Base-by-base conservation (phyloP, 2,113 vertebrate species). In the Rhinolophus sinicus region DNA sequence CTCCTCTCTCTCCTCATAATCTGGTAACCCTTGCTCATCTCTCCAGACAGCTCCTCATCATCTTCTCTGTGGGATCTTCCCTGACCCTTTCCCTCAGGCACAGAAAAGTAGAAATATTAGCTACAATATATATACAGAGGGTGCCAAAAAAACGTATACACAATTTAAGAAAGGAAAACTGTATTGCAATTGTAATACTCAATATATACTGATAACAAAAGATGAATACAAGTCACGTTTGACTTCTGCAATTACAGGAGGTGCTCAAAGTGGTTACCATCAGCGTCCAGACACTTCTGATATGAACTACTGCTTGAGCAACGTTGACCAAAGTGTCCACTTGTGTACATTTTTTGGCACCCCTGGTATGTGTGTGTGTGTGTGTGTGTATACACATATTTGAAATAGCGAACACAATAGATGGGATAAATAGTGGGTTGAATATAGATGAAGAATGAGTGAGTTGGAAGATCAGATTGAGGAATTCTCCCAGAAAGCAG, bases 61-160 rank as follows among this genome's bases (percentile, higher is more conserved):
- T 26, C 33, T 88, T 75, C 58, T 95, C 69, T 33, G 26, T 72
- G 47, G 38, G 65, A 16, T 56, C 54, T 78, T 85, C 54, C 28
- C 18, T 73, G 35, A 93, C 26, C 77, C 38, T 15, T 60, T 88
- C 26, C 24, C 28, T 85, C 18, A n/a, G 65, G 65, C 80, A 78
- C 50, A 85, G 56, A 85, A 96, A 90, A 85, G 65, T 90, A 12
- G 47, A 62, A 82, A 28, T 88, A 77, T 54, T 89, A 70, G 73
- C 56, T 84, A 54, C 58, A 38, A 64, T 22, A 64, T 22, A 67
- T 35, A 72, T 47, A 47, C 47, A 47, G 47, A 47, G 47, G 47
- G 47, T 9, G 11, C 47, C 47, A 8, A 47, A 47, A 47, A 47
- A 47, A 47, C 8, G 47, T 10, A 47, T 47, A 47, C 47, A 47